These are phyloP conservation scores for Reticulitermes lucifugus DNA, from an alignment of 2,888 invertebrate species.

Conservation along the genomic window DNA sequence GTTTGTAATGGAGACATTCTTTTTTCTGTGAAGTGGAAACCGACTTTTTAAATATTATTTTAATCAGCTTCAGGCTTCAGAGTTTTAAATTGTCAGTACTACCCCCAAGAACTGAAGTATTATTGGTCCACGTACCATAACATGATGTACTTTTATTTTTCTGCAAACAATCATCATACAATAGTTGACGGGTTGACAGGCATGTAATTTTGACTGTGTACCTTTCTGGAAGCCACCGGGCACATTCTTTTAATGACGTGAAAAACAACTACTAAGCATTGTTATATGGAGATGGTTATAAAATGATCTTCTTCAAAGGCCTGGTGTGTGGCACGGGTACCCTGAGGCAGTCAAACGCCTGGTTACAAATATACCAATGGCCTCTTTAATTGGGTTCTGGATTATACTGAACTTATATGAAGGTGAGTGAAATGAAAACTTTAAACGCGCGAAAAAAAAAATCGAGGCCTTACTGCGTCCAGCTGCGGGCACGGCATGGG, in stretches of 20 bases:
- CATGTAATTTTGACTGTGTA: background rate
- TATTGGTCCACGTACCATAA: background rate
- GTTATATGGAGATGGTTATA: background rate
- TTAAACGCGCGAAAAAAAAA: too few relatives aligned
- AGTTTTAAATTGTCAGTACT: background rate
- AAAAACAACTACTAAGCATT: background rate
- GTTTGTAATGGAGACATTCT: too few relatives aligned
- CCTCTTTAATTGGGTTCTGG: background rate
- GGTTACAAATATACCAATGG: constrained; percentile 18
- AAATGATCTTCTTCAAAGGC: background rate
- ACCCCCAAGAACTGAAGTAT: background rate
- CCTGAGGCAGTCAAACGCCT: constrained; percentile 16
- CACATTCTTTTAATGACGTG: constrained; percentile 1
- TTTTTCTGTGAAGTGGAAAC: background rate
- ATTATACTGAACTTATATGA: too few relatives aligned
- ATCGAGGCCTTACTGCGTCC: too few relatives aligned
- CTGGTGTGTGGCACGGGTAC: constrained; percentile 10
- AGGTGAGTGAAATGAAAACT: too few relatives aligned
- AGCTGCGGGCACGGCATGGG: too few relatives aligned
- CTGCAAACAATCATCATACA: background rate
- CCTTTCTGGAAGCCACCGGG: background rate
- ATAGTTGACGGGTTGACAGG: background rate
- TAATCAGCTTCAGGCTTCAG: background rate
- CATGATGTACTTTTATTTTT: background rate
- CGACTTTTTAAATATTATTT: too few relatives aligned